Percentiles rank a stretch among this genome's conserved stretches.
Evolutionary conservation across 2,797 vertebrate genomes (phyloP).

Genomic region (Macropus fuliginosus): DNA sequence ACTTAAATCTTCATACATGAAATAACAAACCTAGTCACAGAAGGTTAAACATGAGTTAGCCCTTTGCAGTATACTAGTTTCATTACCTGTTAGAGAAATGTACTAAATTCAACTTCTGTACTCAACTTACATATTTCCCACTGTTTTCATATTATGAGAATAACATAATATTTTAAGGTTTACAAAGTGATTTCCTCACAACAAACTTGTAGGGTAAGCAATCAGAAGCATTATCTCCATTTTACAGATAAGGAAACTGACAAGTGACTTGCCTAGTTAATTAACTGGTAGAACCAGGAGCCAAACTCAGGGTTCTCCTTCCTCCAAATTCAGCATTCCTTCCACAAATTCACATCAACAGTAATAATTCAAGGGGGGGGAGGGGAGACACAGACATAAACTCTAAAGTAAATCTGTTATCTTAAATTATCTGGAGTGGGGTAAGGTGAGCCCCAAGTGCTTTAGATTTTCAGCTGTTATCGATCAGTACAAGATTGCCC

Average conservation of each 20-base stretch:
- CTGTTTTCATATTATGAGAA: neutral
- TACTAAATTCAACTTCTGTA: neutral
- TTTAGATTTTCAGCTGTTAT: neutral
- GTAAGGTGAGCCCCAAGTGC: neutral
- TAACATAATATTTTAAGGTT: neutral
- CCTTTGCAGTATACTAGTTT: neutral
- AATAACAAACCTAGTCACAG: neutral
- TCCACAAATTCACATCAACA: neutral
- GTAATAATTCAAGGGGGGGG: neutral
- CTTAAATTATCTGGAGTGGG: neutral
- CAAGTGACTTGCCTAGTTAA: neutral
- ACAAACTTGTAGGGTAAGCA: neutral
- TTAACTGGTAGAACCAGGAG: neutral
- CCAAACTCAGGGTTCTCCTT: neutral
- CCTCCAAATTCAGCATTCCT: neutral
- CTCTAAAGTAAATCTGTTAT: neutral
- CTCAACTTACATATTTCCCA: neutral
- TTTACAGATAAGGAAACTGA: neutral
- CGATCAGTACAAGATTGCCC: neutral
- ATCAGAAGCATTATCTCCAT: neutral
- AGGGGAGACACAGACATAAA: neutral
- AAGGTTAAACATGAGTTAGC: neutral
- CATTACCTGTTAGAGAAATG: neutral
- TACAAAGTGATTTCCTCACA: neutral
- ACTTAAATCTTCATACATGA: neutral